phyloP scores from a whole-genome alignment of 2,797 vertebrate species.

The Halcyon leucocephala region DNA sequence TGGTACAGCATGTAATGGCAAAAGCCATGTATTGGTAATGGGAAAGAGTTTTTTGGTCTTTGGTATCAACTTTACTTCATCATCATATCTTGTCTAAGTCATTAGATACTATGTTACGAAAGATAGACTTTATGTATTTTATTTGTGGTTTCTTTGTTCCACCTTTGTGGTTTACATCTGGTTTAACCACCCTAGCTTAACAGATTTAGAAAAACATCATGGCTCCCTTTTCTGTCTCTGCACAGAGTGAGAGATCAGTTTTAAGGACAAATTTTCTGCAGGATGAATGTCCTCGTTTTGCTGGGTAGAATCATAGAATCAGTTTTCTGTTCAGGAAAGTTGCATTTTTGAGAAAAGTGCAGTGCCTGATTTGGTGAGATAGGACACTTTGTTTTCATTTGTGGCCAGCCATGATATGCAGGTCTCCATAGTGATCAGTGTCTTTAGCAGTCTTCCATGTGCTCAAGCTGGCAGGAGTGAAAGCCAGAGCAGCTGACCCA shows the following conservation, averaged over 20 bases:
- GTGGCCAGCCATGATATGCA: neutral
- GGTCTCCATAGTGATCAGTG: neutral
- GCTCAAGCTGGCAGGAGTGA: neutral
- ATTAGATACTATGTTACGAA: neutral
- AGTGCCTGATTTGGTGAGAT: neutral
- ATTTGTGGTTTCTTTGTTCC: neutral
- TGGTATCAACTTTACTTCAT: neutral
- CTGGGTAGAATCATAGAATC: neutral
- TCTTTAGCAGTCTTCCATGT: neutral
- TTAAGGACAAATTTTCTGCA: neutral
- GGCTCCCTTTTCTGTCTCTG: neutral
- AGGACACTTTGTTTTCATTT: neutral
- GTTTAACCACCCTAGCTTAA: neutral
- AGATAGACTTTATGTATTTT: neutral
- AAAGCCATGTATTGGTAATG: neutral
- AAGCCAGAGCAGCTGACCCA: neutral
- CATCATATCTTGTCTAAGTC: neutral
- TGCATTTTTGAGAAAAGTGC: neutral
- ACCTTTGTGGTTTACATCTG: neutral
- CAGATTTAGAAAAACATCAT: rapidly evolving
- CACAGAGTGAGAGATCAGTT: neutral
- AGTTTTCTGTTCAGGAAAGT: neutral
- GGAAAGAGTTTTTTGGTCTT: neutral
- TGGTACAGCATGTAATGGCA: neutral
- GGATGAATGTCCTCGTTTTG: neutral